Evolutionary conservation across 1,140 invertebrate species (phyloP), one percentile per base, ranked within the genome.

Genomic region (Hirudo medicinalis): DNA sequence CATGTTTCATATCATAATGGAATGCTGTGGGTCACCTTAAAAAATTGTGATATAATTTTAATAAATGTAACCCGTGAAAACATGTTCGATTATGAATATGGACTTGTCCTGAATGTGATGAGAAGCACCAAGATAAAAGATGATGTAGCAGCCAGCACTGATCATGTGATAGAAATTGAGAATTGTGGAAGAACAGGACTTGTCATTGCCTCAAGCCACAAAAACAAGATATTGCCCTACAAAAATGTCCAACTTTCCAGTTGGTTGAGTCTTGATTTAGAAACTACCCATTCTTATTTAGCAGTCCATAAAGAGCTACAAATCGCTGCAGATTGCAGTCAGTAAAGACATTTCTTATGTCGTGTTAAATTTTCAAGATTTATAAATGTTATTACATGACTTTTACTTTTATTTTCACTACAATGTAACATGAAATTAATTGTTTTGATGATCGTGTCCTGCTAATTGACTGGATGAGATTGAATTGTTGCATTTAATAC

Each of bases 41-140:
- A 25, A 63, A 25, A 22, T 32, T 11, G 57, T 25, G 19, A 11
- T 13, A 63, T 63, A 32, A 63, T 63, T 15, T 63, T 63, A 63
- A 63, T n/a, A 25, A 63, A 63, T 63, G 57, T 63, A 13, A 63
- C 57, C 29, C 57, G 29, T 25, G 29, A 63, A 22, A 63, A 32
- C 57, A 63, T 22, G 22, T 25, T 22, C 19, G 29, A 63, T 25
- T 22, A 25, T 22, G 57, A 63, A 15, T 63, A 63, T 63, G 57
- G 57, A 22, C 57, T 25, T 13, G 57, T 63, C 29, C 29, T 63
- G 20, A 63, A 63, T 63, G 57, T 63, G 9, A 63, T 63, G 57
- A 25, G 57, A 6, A 63, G 29, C 19, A 49, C 43, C 43, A 17
- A 49, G 43, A 17, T 49, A 49, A 17, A 49, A 9, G 57, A 63